These are phyloP conservation scores for Philypnodon macrostomus DNA, from an alignment of 2,797 vertebrate genomes.

Conservation along the genomic window DNA sequence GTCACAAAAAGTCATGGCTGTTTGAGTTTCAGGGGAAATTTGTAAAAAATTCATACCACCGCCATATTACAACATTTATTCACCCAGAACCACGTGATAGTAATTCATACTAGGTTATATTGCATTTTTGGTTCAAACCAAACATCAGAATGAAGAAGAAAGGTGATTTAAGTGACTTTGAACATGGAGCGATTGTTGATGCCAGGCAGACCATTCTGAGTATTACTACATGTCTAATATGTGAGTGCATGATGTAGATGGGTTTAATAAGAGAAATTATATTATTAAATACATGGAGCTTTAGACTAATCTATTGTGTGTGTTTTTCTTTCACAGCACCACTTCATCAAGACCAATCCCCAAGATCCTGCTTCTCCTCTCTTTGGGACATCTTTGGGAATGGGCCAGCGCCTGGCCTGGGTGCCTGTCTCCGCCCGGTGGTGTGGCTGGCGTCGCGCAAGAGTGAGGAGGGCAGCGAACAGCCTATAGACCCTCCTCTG, in stretches of 20 bases:
- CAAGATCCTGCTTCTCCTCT: conserved; percentile 47
- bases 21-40: conserved; percentile 5
- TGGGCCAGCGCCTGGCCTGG: conserved; percentile 78
- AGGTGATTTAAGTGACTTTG: too few relatives aligned
- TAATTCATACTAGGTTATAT: too few relatives aligned
- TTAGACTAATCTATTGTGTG: conserved; percentile 8
- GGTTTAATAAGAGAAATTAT: conserved; percentile 9
- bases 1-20: too few relatives aligned
- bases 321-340: conserved; percentile 54
- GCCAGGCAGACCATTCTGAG: too few relatives aligned
- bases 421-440: conserved; percentile 68
- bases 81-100: too few relatives aligned
- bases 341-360: conserved; percentile 33
- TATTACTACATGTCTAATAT: too few relatives aligned
- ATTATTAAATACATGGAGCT: too few relatives aligned
- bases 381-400: conserved; percentile 76
- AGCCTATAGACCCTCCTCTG: conserved; percentile 63
- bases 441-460: conserved; percentile 62
- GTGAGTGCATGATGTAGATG: conserved; percentile 13
- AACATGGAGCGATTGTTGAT: too few relatives aligned
- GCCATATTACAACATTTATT: too few relatives aligned
- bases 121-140: too few relatives aligned
- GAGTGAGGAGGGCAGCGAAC: conserved; percentile 66
- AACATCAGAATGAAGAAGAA: too few relatives aligned
- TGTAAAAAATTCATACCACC: too few relatives aligned